phyloP scores from a whole-genome alignment of 1,140 invertebrate species.

The Drosophila kurseongensis region DNA sequence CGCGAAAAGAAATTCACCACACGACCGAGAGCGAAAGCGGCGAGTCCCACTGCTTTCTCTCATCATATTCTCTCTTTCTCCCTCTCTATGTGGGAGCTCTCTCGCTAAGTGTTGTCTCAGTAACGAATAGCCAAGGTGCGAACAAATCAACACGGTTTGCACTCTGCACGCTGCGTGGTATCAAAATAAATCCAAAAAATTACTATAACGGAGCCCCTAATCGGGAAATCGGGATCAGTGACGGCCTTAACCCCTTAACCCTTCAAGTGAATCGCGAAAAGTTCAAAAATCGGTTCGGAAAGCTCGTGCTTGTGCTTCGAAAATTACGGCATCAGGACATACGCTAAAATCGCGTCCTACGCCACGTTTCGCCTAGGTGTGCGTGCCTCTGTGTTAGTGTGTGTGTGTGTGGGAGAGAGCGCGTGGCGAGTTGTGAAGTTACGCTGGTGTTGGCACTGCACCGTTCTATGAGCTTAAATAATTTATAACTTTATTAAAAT shows the following conservation, averaged over 20 bases:
- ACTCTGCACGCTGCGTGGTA: slow-evolving; percentile 71
- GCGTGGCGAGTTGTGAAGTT: slow-evolving; percentile 49
- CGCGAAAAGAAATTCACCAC: slow-evolving; percentile 51
- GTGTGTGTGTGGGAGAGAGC: slow-evolving; percentile 55
- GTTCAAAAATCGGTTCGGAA: background rate
- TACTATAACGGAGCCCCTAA: slow-evolving; percentile 49
- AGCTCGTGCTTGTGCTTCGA: slow-evolving; percentile 37
- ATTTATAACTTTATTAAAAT: slow-evolving; percentile 65
- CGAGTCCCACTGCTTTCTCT: slow-evolving; percentile 45
- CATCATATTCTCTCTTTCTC: slow-evolving; percentile 13
- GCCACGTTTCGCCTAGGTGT: slow-evolving; percentile 64
- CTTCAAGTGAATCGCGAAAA: slow-evolving; percentile 5
- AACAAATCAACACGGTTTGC: slow-evolving; percentile 82
- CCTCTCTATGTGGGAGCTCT: slow-evolving; percentile 2
- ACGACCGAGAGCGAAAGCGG: slow-evolving; percentile 46
- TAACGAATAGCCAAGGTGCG: slow-evolving; percentile 79
- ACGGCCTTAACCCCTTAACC: background rate
- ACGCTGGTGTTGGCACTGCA: slow-evolving; percentile 50
- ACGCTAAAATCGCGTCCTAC: slow-evolving; percentile 76
- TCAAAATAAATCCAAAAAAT: slow-evolving; percentile 75
- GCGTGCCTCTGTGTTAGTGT: slow-evolving; percentile 16
- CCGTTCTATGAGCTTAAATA: slow-evolving; percentile 62
- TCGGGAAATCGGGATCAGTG: slow-evolving; percentile 19
- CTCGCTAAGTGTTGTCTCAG: slow-evolving; percentile 63
- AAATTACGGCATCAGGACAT: slow-evolving; percentile 80